Conservation (phyloP, 2,113 vertebrate species). For the Heptranchias perlo region DNA sequence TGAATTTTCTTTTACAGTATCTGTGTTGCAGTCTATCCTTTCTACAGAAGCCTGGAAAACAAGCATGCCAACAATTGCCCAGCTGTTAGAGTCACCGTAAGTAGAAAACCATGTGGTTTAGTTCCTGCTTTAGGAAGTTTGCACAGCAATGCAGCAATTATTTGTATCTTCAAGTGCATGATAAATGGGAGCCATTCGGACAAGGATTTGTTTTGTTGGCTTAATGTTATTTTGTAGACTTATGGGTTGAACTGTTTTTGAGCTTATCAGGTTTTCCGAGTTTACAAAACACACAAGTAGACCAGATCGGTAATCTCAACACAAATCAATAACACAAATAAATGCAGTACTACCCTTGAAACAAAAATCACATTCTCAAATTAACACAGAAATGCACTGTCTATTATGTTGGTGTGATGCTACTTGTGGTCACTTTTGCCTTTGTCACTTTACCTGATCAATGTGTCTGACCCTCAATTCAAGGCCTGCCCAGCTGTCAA, state of each 20-base stretch:
- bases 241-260: neutral
- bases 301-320: neutral
- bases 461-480: neutral
- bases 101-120: conserved; percentile 49
- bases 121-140: neutral
- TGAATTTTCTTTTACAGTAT: conserved; percentile 58
- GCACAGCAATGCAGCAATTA: too few relatives aligned
- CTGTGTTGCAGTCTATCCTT: conserved; percentile 89
- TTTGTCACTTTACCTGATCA: neutral
- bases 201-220: neutral
- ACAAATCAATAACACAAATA: neutral
- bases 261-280: neutral
- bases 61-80: conserved; percentile 77
- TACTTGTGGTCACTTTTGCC: neutral
- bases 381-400: neutral
- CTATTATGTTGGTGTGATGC: neutral
- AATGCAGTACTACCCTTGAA: neutral
- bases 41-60: conserved; percentile 88
- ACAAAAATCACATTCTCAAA: neutral
- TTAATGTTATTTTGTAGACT: neutral
- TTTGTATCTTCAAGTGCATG: neutral
- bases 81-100: conserved; percentile 89
- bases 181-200: neutral
- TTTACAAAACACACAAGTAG: neutral
- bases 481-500: neutral